A percentile compares a stretch with the other conserved stretches of the same genome.
Evolutionary conservation across 1,140 invertebrate species (phyloP).

Genomic region (Drosophila kanapiae): DNA sequence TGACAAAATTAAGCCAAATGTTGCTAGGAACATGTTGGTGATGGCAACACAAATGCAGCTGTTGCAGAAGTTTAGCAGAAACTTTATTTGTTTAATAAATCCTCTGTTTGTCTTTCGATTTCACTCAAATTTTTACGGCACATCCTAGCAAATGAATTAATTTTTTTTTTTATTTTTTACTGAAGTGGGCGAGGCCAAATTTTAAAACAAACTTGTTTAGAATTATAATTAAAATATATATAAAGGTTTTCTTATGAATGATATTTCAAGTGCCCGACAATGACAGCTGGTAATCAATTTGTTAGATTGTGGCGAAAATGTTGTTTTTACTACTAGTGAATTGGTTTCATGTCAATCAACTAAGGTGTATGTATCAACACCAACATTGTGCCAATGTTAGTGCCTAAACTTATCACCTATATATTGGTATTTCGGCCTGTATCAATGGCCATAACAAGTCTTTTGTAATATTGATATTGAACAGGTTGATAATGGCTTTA

Average conservation of each 20-base stretch:
- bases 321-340: not conserved
- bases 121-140: too few species aligned
- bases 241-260: not conserved
- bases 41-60: too few species aligned
- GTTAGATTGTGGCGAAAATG: not conserved
- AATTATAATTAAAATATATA: not conserved
- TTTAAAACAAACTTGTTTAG: too few species aligned
- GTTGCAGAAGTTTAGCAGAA: too few species aligned
- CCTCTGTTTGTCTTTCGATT: too few species aligned
- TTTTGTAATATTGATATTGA: conserved; percentile 11
- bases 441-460: conserved; percentile 11
- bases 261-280: not conserved
- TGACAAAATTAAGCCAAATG: too few species aligned
- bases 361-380: not conserved
- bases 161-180: too few species aligned
- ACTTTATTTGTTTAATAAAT: too few species aligned
- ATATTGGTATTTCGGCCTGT: not conserved
- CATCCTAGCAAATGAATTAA: too few species aligned
- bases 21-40: too few species aligned
- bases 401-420: not conserved
- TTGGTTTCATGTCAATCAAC: conserved; percentile 1
- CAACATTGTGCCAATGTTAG: not conserved
- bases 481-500: conserved; percentile 17
- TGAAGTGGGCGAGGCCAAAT: too few species aligned
- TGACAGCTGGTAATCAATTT: not conserved